Evolutionary conservation across 2,113 vertebrate genomes (phyloP).

Genomic region (Crotalus helleri): DNA sequence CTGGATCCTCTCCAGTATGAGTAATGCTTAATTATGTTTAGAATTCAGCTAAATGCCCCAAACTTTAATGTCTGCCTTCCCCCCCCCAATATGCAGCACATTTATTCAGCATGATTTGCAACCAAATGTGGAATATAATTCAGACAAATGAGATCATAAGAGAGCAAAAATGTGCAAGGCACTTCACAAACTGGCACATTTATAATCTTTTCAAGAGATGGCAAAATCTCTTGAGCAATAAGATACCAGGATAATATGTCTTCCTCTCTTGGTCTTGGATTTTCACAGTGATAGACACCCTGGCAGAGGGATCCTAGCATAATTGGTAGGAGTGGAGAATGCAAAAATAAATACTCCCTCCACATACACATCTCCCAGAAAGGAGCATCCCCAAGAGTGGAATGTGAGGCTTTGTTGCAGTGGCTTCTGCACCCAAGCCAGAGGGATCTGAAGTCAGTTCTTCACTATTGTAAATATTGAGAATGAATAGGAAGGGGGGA

Average conservation of each 20-base stretch:
- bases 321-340: not conserved
- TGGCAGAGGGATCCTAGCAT: accelerated
- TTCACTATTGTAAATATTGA: accelerated
- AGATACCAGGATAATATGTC: not conserved
- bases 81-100: not conserved
- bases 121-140: constrained; percentile 2
- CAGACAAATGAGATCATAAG: not conserved
- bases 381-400: constrained; percentile 14
- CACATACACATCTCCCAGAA: not conserved
- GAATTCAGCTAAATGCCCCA: not conserved
- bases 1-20: not conserved
- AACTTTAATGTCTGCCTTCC: not conserved
- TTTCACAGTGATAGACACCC: constrained; percentile 5
- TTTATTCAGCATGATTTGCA: not conserved
- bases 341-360: not conserved
- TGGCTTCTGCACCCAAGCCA: not conserved
- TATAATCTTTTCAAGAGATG: not conserved
- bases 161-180: not conserved
- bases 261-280: not conserved
- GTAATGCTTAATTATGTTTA: not conserved
- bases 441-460: not conserved
- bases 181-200: not conserved
- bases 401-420: constrained; percentile 5
- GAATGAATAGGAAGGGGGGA: not conserved
- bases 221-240: not conserved